Percentiles rank a stretch among this genome's conserved stretches.
phyloP scores from a whole-genome alignment of 2,888 invertebrate genomes.

The Ochropleura plecta region DNA sequence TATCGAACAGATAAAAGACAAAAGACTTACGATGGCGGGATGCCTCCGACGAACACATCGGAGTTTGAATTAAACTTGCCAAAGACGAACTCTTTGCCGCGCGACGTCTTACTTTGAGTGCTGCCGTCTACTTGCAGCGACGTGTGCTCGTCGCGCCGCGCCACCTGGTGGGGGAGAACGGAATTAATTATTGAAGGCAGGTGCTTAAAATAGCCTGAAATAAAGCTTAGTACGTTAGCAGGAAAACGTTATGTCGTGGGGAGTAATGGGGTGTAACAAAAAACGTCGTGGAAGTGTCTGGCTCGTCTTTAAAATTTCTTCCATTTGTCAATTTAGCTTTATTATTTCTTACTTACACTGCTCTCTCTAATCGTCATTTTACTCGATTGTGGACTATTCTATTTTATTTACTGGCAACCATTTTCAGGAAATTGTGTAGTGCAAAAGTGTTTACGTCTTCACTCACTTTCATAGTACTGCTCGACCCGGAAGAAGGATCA shows the following conservation, averaged over 20 bases:
- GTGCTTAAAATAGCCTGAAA: slow-evolving; percentile 13
- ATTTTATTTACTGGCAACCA: not conserved
- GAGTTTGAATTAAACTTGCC: slow-evolving; percentile 97
- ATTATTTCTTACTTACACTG: not conserved
- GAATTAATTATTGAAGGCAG: slow-evolving; percentile 19
- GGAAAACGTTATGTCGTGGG: slow-evolving; percentile 1
- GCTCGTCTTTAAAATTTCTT: not conserved
- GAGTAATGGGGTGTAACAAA: not conserved
- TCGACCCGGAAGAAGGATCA: not conserved
- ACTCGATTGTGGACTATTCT: not conserved
- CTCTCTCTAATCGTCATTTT: not conserved
- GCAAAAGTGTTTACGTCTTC: not conserved
- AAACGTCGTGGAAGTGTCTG: not conserved
- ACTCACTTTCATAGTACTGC: not conserved
- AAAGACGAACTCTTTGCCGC: slow-evolving; percentile 97
- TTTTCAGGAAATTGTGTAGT: not conserved
- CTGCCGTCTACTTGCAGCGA: slow-evolving; percentile 96
- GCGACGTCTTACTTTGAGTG: slow-evolving; percentile 94
- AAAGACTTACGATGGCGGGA: slow-evolving; percentile 94
- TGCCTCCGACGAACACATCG: slow-evolving; percentile 98
- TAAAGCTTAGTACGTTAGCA: slow-evolving; percentile 17
- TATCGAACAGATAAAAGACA: slow-evolving; percentile 18
- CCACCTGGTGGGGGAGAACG: slow-evolving; percentile 83
- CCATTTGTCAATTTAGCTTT: not conserved
- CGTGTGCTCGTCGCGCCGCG: slow-evolving; percentile 95